These are phyloP conservation scores for Littorina saxatilis DNA, from an alignment of 1,140 invertebrate species.

Conservation along the genomic window DNA sequence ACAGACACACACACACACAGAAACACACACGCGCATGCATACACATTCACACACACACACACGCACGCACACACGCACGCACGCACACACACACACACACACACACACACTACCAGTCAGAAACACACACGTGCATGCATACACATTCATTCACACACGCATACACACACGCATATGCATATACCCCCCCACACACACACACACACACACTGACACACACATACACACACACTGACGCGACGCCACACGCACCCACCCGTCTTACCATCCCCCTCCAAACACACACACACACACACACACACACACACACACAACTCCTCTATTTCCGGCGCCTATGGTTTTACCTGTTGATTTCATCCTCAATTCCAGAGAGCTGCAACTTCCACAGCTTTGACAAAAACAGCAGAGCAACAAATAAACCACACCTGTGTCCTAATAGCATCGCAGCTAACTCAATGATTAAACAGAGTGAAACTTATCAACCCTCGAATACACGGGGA, in stretches of 20 bases:
- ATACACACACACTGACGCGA: not conserved
- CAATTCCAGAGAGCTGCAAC: too few species aligned
- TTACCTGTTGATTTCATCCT: too few species aligned
- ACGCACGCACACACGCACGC: conserved; percentile 3
- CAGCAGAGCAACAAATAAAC: too few species aligned
- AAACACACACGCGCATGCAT: not conserved
- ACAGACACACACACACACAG: not conserved
- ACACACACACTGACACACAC: not conserved
- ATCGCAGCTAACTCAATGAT: too few species aligned
- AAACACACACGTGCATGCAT: not conserved
- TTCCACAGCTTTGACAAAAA: too few species aligned
- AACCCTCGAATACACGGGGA: too few species aligned
- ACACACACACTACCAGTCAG: too few species aligned
- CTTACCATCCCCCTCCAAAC: too few species aligned
- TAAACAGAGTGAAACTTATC: too few species aligned
- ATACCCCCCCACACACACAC: too few species aligned
- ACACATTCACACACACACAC: not conserved
- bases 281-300: not conserved
- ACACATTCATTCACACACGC: not conserved
- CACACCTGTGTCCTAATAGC: too few species aligned
- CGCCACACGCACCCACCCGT: not conserved
- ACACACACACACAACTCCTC: not conserved
- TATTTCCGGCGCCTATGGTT: too few species aligned
- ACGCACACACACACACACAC: conserved; percentile 9
- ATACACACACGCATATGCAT: not conserved